Base-by-base conservation (phyloP, 2,888 invertebrate genomes). In the Incurvaria masculella region DNA sequence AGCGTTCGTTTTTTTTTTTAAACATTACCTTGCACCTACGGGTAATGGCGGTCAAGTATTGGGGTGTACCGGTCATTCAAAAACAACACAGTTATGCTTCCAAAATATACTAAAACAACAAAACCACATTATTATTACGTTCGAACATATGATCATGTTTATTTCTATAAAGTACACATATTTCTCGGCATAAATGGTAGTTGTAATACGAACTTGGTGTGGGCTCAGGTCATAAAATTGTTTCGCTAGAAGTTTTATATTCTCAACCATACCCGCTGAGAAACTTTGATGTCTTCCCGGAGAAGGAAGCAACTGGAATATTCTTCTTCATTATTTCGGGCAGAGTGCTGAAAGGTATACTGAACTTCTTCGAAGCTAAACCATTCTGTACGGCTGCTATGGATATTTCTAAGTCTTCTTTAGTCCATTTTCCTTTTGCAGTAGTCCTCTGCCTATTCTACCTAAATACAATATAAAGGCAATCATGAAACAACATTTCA, bases 201-300 rank as follows among this genome's bases (percentile, higher is more conserved):
- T 49, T 51, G 52, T 47, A 49, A 33, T 17, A 23, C 46, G 48
- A 51, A 51, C 49, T 51, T 52, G 45, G 19, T 38, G 41, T 51
- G 51, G 46, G 47, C 27, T 49, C 10, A 53, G 42, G 26, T 49
- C 49, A 49, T 53, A 53, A 49, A 45, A 52, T 21, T 47, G 16
- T 53, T 49, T 49, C 19, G 47, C 44, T 46, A 49, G 23, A 40
- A 51, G 46, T 51, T 49, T 51, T 45, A 51, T 47, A 50, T 47
- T 44, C 45, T 44, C 50, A 38, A 23, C 49, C 44, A 46, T 44
- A 46, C 33, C 18, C 16, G 46, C 21, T 39, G 49, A 46, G 27
- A 52, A 52, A 51, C 44, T 49, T 21, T 48, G 14, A 50, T 51
- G 52, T 52, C 49, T 52, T 50, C 49, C 50, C 39, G 51, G 52